Conservation (phyloP, 2,888 invertebrate genomes). For the Eupelmus urozonus region DNA sequence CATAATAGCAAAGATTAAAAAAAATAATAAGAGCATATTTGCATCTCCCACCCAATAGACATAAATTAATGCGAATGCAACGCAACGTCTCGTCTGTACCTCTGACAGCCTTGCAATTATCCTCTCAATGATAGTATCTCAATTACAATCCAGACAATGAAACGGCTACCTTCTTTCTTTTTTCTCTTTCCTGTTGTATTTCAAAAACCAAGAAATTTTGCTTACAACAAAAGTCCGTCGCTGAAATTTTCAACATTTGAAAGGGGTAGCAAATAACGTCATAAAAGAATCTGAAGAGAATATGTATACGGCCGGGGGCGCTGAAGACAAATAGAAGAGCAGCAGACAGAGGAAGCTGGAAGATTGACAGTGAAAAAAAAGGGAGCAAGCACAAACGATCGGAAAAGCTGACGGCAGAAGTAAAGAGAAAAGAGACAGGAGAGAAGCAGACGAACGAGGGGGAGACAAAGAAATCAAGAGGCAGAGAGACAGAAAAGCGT, state of each 20-base stretch:
- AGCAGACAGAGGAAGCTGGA: no score
- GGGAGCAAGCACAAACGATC: conserved; percentile 9
- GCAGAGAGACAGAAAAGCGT: neutral
- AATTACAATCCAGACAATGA: neutral
- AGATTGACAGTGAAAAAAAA: conserved; percentile 16
- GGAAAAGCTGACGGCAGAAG: conserved; percentile 14
- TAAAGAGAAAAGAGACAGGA: neutral
- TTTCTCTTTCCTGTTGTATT: neutral
- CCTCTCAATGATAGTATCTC: neutral
- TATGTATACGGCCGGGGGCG: neutral
- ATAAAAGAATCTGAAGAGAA: neutral
- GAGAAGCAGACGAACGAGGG: neutral
- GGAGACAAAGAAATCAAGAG: conserved; percentile 34
- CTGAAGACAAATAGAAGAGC: neutral
- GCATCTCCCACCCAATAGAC: no score
- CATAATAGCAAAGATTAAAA: no score
- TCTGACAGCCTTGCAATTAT: neutral
- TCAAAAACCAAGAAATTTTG: no score
- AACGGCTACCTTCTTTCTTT: no score
- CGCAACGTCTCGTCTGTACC: neutral
- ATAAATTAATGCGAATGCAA: neutral
- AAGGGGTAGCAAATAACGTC: neutral
- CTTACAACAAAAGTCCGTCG: no score
- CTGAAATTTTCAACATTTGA: conserved; percentile 2
- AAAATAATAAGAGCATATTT: no score